Evolutionary conservation across 1,140 invertebrate genomes (phyloP).

Genomic region (Monomorium pharaonis): DNA sequence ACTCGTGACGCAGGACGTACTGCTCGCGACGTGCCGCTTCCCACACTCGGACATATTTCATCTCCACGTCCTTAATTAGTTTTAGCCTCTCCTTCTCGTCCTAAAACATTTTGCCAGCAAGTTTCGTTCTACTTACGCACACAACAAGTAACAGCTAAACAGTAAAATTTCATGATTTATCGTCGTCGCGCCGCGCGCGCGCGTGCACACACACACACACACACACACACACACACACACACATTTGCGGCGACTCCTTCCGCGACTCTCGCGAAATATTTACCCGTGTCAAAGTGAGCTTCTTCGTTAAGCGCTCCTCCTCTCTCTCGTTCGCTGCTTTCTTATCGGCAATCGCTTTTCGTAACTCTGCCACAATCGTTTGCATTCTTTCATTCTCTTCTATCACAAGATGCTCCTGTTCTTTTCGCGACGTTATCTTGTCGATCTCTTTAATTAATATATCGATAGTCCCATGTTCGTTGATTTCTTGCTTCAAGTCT

Average conservation of each 20-base stretch:
- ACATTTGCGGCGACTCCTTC: background rate
- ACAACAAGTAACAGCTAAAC: background rate
- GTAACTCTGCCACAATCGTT: slow-evolving; percentile 63
- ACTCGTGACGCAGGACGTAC: slow-evolving; percentile 69
- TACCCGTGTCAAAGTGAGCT: slow-evolving; percentile 71
- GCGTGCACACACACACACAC: too few relatives aligned
- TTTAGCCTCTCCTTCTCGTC: slow-evolving; percentile 75
- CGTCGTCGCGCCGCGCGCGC: background rate
- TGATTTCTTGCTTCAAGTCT: slow-evolving; percentile 72
- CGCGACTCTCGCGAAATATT: background rate
- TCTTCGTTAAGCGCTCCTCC: slow-evolving; percentile 58
- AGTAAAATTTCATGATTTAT: slow-evolving; percentile 29
- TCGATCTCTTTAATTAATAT: slow-evolving; percentile 74
- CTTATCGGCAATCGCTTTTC: slow-evolving; percentile 60
- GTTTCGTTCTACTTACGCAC: slow-evolving; percentile 10
- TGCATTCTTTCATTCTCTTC: slow-evolving; percentile 55
- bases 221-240: too few relatives aligned
- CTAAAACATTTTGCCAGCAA: slow-evolving; percentile 66
- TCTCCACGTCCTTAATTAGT: slow-evolving; percentile 74
- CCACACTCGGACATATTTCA: slow-evolving; percentile 76
- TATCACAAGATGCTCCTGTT: slow-evolving; percentile 67
- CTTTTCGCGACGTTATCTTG: slow-evolving; percentile 54
- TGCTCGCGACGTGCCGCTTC: slow-evolving; percentile 78
- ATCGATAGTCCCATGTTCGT: slow-evolving; percentile 69
- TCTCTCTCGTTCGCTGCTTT: slow-evolving; percentile 58